Percentiles rank a stretch among this genome's conserved stretches.
Evolutionary conservation across 2,113 vertebrate genomes (phyloP).

Genomic region (Mellivora capensis): DNA sequence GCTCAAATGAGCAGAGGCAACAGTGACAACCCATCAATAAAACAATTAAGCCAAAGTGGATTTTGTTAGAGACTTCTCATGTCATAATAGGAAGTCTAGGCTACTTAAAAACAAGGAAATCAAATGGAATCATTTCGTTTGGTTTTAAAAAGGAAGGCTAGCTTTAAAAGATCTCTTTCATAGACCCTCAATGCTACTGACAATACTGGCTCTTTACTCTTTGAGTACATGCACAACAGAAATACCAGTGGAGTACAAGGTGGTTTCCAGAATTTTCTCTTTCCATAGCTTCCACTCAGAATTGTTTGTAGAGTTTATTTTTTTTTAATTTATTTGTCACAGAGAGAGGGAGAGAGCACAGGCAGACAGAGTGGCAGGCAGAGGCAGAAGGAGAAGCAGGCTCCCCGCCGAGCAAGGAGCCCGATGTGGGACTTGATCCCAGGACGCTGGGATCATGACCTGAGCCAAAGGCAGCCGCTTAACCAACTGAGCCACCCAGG

Average conservation of each 20-base stretch:
- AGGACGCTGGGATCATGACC: too few species aligned
- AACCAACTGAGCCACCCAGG: too few species aligned
- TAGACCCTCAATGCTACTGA: background rate
- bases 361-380: too few species aligned
- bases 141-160: conserved; percentile 55
- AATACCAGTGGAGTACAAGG: background rate
- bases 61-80: conserved; percentile 58
- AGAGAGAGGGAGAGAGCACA: too few species aligned
- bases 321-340: too few species aligned
- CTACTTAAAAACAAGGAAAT: conserved; percentile 58
- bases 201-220: background rate
- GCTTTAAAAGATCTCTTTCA: conserved; percentile 40
- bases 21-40: conserved; percentile 66
- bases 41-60: conserved; percentile 57
- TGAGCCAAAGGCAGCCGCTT: too few species aligned
- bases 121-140: conserved; percentile 39
- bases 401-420: too few species aligned
- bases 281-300: background rate
- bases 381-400: too few species aligned
- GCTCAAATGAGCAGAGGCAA: conserved; percentile 58
- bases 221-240: background rate
- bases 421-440: too few species aligned
- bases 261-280: conserved; percentile 31
- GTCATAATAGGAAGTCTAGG: conserved; percentile 52
- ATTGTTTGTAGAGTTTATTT: background rate